A percentile compares a stretch with the other conserved stretches of the same genome.
phyloP scores from a whole-genome alignment of 2,888 invertebrate genomes.

The Carabus problematicus region DNA sequence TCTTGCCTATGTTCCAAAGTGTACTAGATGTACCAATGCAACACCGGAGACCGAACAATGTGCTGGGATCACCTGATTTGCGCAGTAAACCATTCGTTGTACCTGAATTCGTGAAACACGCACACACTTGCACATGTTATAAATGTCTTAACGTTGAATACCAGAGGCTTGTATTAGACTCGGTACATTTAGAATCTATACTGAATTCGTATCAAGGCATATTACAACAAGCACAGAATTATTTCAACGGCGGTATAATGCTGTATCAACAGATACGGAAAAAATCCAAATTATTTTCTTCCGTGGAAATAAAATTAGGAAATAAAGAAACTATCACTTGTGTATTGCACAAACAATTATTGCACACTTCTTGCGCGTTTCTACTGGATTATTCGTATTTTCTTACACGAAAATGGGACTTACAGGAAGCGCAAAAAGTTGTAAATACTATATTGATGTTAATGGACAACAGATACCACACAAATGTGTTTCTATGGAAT shows the following conservation, averaged over 20 bases:
- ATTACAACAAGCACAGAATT: constrained; percentile 30
- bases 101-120: constrained; percentile 48
- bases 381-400: constrained; percentile 49
- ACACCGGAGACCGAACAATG: constrained; percentile 25
- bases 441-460: constrained; percentile 46
- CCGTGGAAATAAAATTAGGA: constrained; percentile 35
- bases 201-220: constrained; percentile 44
- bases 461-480: constrained; percentile 45
- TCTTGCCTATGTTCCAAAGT: constrained; percentile 34
- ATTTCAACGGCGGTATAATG: constrained; percentile 46
- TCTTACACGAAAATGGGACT: constrained; percentile 42
- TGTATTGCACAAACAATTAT: constrained; percentile 45
- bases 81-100: constrained; percentile 45
- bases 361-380: constrained; percentile 44
- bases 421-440: constrained; percentile 45
- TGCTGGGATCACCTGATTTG: constrained; percentile 48
- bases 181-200: constrained; percentile 48
- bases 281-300: constrained; percentile 42
- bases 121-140: constrained; percentile 49
- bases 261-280: constrained; percentile 45
- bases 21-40: constrained; percentile 45
- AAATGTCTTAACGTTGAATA: constrained; percentile 51
- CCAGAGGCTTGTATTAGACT: constrained; percentile 48
- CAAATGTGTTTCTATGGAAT: constrained; percentile 47
- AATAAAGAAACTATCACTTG: constrained; percentile 37